Percentiles rank a stretch among this genome's conserved stretches.
Conservation (phyloP, 1,140 invertebrate species). For the Saccostrea cuccullata region DNA sequence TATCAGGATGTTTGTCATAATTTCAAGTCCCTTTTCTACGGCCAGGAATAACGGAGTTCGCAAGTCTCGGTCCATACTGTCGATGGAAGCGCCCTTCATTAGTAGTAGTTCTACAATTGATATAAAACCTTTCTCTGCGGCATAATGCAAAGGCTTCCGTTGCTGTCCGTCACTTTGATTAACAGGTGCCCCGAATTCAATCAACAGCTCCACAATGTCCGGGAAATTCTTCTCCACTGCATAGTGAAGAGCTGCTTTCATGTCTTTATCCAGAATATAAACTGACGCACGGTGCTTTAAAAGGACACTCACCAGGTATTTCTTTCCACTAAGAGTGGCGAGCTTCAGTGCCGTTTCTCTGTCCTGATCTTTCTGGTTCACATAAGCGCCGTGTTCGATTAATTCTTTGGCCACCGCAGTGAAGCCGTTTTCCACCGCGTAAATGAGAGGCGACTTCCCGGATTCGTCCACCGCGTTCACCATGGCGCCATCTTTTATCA, state of each 20-base stretch:
- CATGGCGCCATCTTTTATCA: slow-evolving; percentile 44
- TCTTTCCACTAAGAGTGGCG: slow-evolving; percentile 42
- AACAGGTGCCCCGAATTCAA: slow-evolving; percentile 48
- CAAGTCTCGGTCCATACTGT: slow-evolving; percentile 48
- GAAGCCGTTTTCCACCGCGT: slow-evolving; percentile 54
- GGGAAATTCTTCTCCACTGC: slow-evolving; percentile 54
- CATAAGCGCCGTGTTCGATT: slow-evolving; percentile 43
- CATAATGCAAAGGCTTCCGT: slow-evolving; percentile 49
- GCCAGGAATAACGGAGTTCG: slow-evolving; percentile 51
- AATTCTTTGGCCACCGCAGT: slow-evolving; percentile 42
- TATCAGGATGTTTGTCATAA: slow-evolving; percentile 44
- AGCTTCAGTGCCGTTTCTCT: slow-evolving; percentile 47
- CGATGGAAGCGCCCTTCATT: slow-evolving; percentile 43
- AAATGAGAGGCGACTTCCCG: slow-evolving; percentile 47
- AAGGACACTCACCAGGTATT: slow-evolving; percentile 47
- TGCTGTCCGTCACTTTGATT: slow-evolving; percentile 56
- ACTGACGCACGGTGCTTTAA: slow-evolving; percentile 42
- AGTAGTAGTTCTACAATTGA: slow-evolving; percentile 45
- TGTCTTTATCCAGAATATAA: slow-evolving; percentile 38
- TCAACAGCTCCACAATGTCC: slow-evolving; percentile 33
- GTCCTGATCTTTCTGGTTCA: slow-evolving; percentile 46
- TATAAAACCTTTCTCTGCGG: slow-evolving; percentile 47
- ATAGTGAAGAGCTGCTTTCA: slow-evolving; percentile 56
- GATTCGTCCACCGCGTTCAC: slow-evolving; percentile 47
- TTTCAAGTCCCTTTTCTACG: slow-evolving; percentile 45